phyloP scores from a whole-genome alignment of 2,888 invertebrate species.

The Labia minor region DNA sequence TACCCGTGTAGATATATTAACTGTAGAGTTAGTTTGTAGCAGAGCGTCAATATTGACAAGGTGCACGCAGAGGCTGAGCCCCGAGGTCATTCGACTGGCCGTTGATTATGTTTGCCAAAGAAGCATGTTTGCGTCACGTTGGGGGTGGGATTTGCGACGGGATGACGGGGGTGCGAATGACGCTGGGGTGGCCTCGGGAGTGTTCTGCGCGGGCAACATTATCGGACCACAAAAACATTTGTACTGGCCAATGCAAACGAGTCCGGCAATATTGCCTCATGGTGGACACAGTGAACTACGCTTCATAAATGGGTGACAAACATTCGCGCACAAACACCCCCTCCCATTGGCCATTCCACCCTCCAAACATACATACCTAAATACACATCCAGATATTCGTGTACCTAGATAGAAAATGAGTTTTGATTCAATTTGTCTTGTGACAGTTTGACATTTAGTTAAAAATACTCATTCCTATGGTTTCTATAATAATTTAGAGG shows the following conservation, averaged over 20 bases:
- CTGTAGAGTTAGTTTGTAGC: neutral
- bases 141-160: neutral
- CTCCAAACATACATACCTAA: no score
- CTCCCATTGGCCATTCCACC: no score
- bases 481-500: no score
- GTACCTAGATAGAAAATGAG: neutral
- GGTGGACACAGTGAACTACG: neutral
- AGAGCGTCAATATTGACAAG: neutral
- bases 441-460: neutral
- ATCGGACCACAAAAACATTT: conserved; percentile 8
- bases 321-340: neutral
- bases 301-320: neutral
- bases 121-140: neutral
- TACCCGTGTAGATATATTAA: no score
- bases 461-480: no score
- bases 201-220: neutral
- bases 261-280: conserved; percentile 5
- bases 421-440: conserved; percentile 5
- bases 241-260: conserved; percentile 13
- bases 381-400: neutral
- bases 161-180: no score
- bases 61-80: neutral
- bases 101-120: neutral
- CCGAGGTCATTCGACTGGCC: neutral
- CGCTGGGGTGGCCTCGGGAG: neutral